Base-by-base conservation (phyloP, 1,140 invertebrate genomes). In the Lucilia sericata region DNA sequence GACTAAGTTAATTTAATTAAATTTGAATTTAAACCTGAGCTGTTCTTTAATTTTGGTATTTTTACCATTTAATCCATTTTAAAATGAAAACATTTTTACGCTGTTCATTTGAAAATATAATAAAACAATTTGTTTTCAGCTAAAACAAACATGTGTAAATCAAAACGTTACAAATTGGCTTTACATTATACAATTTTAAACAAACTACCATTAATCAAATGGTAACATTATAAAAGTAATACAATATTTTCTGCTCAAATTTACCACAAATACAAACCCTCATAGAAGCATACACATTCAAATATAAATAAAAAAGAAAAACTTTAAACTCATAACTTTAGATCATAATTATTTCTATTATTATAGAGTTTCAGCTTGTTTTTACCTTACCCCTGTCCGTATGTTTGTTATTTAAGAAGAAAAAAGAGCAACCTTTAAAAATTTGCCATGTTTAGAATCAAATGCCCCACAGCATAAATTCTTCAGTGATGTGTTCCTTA, bases 311-410 rank as follows among this genome's bases (percentile, higher is more conserved):
- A n/a, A n/a, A 3, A 36, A 36, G 51, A n/a, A 60, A 14, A n/a
- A 14, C 13, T 12, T 60, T 10, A 60, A n/a, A 60, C 12, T 60
- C 13, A 60, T 17, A 60, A 60, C 55, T n/a, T n/a, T n/a, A 60
- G 55, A 60, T n/a, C 55, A 60, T 60, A 60, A 60, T 60, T 60
- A 60, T 60, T 60, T 60, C 55, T 60, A 60, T 60, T 60, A 60
- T 60, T 60, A 60, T 60, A 60, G 55, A 2, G n/a, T 60, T 60
- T 60, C 14, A 60, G 1, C 25, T 30, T n/a, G 1, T 30, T 30
- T 30, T 30, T 30, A 17, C 55, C 13, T 60, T 60, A 13, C 10
- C n/a, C 55, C 2, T 7, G 7, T 0, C 5, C n/a, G 13, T 60
- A 17, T 60, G 13, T 60, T 7, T 60, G 14, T 17, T 60, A n/a